Evolutionary conservation across 2,797 vertebrate genomes (phyloP), one percentile per base, ranked within the genome.

Genomic region (Psittacula derbiana): DNA sequence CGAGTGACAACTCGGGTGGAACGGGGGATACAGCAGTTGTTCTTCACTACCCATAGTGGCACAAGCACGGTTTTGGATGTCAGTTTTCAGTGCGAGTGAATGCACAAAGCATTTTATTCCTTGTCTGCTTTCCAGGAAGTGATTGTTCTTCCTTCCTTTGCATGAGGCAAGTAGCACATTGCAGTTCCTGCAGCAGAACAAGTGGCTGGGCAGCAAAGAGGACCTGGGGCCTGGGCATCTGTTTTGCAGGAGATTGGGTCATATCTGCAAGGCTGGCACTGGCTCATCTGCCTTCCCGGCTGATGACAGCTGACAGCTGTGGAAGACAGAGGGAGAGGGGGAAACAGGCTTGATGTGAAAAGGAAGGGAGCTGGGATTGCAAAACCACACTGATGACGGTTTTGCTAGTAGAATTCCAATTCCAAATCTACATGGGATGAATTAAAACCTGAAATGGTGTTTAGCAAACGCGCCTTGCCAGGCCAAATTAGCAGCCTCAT

Each of bases 301-400:
- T 88, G 91, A n/a, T 93, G 88, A 46, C 95, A 97, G 95, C 96
- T 96, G 96, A 86, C 95, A 96, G 95, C 93, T 96, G 96, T 88
- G 76, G 67, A 60, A 92, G 76, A 80, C 91, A 90, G 88, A 90
- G 89, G 80, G 85, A 85, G 81, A 91, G 86, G 72, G 67, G n/a
- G 79, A 95, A 52, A 36, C 57, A 33, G 57, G 80, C 70, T 93
- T 81, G 72, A 90, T 88, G 70, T 60, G 72, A 84, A 74, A 89
- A 91, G 81, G 80, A 94, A 94, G 81, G 80, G 91, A 95, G 70
- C 58, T 72, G 81, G 87, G 84, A 93, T 85, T 92, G 92, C 74
- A 90, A 93, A 95, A 96, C 49, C 60, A 44, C 38, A 38, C 66
- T 82, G 90, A 90, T 88, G 76, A 90, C 43, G 71, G 71, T 82